These are phyloP conservation scores for Cyanoramphus novaezelandiae DNA, from an alignment of 2,113 vertebrate genomes.

Conservation along the genomic window DNA sequence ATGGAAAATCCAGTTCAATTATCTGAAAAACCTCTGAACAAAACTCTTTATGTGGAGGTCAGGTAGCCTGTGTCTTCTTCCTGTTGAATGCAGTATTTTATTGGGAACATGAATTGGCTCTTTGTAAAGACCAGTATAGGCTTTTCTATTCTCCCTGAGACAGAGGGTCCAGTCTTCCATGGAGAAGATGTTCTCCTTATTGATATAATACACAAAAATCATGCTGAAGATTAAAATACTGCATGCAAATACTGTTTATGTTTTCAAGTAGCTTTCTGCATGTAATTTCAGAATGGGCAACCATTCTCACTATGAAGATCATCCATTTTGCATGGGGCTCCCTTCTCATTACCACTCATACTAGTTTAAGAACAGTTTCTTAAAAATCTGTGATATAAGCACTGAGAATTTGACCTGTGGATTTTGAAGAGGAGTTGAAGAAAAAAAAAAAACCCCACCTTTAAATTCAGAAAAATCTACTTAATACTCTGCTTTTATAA, in stretches of 20 bases:
- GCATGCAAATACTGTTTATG: neutral
- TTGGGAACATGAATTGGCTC: neutral
- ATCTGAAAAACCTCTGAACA: neutral
- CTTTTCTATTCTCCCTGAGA: neutral
- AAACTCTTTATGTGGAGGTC: neutral
- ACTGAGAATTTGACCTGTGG: neutral
- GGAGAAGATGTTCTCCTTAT: neutral
- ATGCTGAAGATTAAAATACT: neutral
- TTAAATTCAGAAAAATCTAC: neutral
- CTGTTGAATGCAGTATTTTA: neutral
- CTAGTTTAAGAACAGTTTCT: neutral
- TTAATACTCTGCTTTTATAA: neutral
- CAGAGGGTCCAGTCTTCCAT: neutral
- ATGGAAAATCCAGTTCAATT: neutral
- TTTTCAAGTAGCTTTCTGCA: neutral
- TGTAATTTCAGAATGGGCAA: neutral
- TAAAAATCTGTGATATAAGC: neutral
- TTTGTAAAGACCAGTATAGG: neutral
- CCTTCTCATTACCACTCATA: neutral
- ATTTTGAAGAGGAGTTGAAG: neutral
- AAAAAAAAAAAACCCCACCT: neutral
- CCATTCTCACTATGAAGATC: neutral
- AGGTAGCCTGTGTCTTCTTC: neutral
- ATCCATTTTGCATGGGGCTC: neutral
- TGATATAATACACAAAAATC: neutral